Base-by-base conservation (phyloP, 1,140 invertebrate genomes). In the Zaprionus camerounensis region DNA sequence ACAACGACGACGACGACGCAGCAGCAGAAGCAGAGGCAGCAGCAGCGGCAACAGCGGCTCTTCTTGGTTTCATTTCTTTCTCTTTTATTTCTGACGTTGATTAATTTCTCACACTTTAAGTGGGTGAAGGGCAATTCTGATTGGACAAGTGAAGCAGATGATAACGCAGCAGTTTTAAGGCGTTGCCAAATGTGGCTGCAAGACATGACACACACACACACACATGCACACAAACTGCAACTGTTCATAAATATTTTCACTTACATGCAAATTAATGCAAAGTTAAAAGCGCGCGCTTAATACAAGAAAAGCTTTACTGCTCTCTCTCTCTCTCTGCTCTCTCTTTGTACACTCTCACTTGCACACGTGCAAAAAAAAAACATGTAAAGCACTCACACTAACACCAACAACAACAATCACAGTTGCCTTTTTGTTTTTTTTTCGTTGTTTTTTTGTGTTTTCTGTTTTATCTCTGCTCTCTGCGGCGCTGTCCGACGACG, bases 331-430 rank as follows among this genome's bases (percentile, higher is more conserved):
- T 73, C 31, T 20, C 46, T 9, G 28, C 46, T 41, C 46, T 49
- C 20, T 49, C 44, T 20, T 7, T 31, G 28, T 76, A 75, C 81
- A 80, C 68, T 63, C 85, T 79, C 80, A 82, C 61, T 82, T 63
- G 80, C 71, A 80, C 81, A 64, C 70, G 46, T 64, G 73, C 79
- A 77, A 75, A 86, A 73, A 73, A 62, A 82, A 80, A 87, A 77
- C 41, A 77, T 66, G 76, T 72, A 81, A 81, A 71, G 58, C 65
- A 38, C 72, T 65, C 36, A 41, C 41, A 46, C 41, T n/a, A 46
- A 46, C 41, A n/a, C 41, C 41, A 80, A 56, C 65, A 68, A 51
- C 51, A 66, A 73, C 55, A 78, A 67, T 71, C 63, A 76, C 70
- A 76, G 71, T 81, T 84, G 65, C 20, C 49, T 34, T 57, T 34